A percentile compares a stretch with the other conserved stretches of the same genome.
Evolutionary conservation across 2,113 vertebrate genomes (phyloP).

Genomic region (Pachypanchax playfairii): DNA sequence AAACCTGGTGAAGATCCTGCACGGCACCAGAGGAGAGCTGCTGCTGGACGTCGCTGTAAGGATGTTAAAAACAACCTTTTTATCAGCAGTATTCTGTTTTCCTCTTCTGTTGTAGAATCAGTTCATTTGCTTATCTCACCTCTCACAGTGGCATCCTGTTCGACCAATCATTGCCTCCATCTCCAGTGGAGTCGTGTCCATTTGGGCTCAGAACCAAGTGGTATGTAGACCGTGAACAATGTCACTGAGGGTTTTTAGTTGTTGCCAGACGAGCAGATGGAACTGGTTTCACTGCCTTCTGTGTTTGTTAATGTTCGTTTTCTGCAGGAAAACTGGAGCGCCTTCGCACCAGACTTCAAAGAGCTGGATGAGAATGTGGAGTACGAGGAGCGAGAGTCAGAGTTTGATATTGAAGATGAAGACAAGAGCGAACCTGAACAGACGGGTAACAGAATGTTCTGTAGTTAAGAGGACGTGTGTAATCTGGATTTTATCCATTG

Average conservation of each 20-base stretch:
- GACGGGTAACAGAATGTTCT: slow-evolving; percentile 81
- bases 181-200: slow-evolving; percentile 97
- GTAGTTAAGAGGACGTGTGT: too few relatives aligned
- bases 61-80: not conserved
- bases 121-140: not conserved
- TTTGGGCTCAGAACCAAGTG: slow-evolving; percentile 99
- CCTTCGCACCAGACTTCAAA: slow-evolving; percentile 98
- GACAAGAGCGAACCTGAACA: slow-evolving; percentile 99
- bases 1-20: slow-evolving; percentile 97
- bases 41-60: slow-evolving; percentile 95
- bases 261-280: too few relatives aligned
- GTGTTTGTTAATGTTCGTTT: not conserved
- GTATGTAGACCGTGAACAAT: slow-evolving; percentile 73
- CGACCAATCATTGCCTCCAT: slow-evolving; percentile 97
- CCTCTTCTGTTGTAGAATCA: too few relatives aligned
- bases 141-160: slow-evolving; percentile 93
- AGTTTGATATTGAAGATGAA: slow-evolving; percentile 98
- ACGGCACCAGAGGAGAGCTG: slow-evolving; percentile 93
- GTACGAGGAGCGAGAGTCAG: slow-evolving; percentile 96
- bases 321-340: slow-evolving; percentile 97
- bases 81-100: not conserved
- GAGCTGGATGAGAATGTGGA: slow-evolving; percentile 98
- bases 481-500: too few relatives aligned
- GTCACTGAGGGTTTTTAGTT: too few relatives aligned
- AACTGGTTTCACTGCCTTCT: too few relatives aligned